A percentile compares a stretch with the other conserved stretches of the same genome.
These are phyloP conservation scores for Incurvaria masculella DNA, from an alignment of 2,888 invertebrate genomes.

Conservation along the genomic window DNA sequence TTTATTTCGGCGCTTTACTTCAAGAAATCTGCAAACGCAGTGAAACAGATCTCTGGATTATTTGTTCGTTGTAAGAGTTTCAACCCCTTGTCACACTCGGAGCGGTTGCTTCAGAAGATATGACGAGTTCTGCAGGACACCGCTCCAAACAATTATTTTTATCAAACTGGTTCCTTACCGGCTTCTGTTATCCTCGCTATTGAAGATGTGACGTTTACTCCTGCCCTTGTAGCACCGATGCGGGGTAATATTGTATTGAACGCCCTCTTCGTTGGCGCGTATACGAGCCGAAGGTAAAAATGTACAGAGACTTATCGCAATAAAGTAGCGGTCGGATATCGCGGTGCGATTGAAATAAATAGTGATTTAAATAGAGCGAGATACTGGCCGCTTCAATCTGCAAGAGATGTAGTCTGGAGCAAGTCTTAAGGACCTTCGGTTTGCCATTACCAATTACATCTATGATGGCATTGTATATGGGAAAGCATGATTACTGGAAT, in stretches of 20 bases:
- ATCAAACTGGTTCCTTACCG: constrained; percentile 22
- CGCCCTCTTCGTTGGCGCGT: not conserved
- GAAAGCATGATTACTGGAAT: too few species aligned
- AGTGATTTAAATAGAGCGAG: constrained; percentile 37
- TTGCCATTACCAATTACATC: too few species aligned
- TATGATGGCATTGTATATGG: too few species aligned
- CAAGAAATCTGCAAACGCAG: too few species aligned
- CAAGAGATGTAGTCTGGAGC: not conserved
- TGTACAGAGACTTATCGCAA: not conserved
- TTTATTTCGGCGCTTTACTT: too few species aligned
- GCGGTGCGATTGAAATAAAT: constrained; percentile 28
- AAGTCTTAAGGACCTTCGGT: too few species aligned
- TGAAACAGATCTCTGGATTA: too few species aligned
- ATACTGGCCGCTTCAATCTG: constrained; percentile 45
- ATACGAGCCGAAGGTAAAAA: not conserved
- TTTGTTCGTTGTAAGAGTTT: too few species aligned
- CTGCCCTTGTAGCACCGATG: not conserved
- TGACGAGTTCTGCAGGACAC: constrained; percentile 17
- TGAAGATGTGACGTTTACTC: not conserved
- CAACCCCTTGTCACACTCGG: too few species aligned
- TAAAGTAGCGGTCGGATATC: constrained; percentile 3
- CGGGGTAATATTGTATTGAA: not conserved
- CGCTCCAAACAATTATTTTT: constrained; percentile 26
- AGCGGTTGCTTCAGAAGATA: too few species aligned
- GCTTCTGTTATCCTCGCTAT: not conserved